Conservation (phyloP, 2,888 invertebrate species). For the Calliopum simillimum region DNA sequence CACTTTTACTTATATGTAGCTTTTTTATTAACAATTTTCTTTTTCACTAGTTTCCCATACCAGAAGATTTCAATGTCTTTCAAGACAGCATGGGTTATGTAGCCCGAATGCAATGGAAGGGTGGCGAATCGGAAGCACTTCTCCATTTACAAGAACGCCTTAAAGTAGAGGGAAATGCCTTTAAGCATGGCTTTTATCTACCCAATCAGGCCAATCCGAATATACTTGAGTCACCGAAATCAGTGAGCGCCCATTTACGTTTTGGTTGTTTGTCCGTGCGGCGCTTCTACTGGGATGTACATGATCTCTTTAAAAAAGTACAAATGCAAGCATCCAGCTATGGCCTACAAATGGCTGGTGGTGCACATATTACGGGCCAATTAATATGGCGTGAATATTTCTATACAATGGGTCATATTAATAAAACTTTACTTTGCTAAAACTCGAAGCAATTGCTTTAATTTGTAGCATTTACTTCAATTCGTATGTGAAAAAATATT, state of each 20-base stretch:
- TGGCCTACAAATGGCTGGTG: slow-evolving; percentile 55
- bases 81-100: slow-evolving; percentile 65
- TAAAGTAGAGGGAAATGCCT: slow-evolving; percentile 70
- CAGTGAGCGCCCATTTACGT: slow-evolving; percentile 77
- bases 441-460: too few species aligned
- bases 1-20: background rate
- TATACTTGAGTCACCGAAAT: slow-evolving; percentile 75
- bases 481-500: too few species aligned
- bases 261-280: slow-evolving; percentile 80
- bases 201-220: slow-evolving; percentile 79
- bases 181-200: slow-evolving; percentile 71
- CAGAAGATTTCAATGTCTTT: slow-evolving; percentile 71
- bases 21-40: slow-evolving; percentile 6
- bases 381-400: slow-evolving; percentile 83
- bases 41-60: slow-evolving; percentile 69
- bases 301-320: slow-evolving; percentile 74
- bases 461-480: too few species aligned
- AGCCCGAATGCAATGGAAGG: slow-evolving; percentile 71
- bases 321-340: slow-evolving; percentile 62
- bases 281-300: slow-evolving; percentile 78
- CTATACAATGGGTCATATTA: too few species aligned
- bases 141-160: slow-evolving; percentile 72
- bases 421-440: too few species aligned
- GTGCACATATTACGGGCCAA: slow-evolving; percentile 71
- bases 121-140: slow-evolving; percentile 76